Conservation (phyloP, 2,113 vertebrate genomes). For the Stomatorhinus ivindoensis region DNA sequence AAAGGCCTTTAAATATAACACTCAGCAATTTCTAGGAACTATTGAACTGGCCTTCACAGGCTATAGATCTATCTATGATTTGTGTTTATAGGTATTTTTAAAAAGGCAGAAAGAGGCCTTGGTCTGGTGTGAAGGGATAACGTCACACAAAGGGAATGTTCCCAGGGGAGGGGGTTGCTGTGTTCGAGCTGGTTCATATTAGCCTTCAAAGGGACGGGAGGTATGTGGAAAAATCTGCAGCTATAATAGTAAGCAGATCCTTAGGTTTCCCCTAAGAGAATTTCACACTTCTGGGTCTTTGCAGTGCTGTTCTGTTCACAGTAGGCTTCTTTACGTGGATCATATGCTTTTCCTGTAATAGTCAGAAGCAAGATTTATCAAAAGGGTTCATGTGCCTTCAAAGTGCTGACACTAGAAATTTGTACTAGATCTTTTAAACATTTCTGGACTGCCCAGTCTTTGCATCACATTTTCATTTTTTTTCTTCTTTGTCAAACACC, state of each 20-base stretch:
- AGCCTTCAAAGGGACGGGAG: constrained; percentile 25
- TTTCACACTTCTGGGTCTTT: not conserved
- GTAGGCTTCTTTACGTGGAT: not conserved
- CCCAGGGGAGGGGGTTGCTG: constrained; percentile 20
- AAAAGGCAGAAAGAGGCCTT: constrained; percentile 8
- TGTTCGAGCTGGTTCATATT: constrained; percentile 50
- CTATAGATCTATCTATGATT: not conserved
- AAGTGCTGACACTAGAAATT: not conserved
- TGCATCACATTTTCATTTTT: not conserved
- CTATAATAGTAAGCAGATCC: constrained; percentile 4
- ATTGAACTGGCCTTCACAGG: not conserved
- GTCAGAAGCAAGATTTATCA: not conserved
- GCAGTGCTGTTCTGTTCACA: not conserved
- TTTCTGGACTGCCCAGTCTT: not conserved
- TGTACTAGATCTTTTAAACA: not conserved
- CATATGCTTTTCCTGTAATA: not conserved
- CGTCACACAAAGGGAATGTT: constrained; percentile 48
- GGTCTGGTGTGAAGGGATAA: constrained; percentile 35
- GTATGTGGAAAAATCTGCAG: constrained; percentile 16
- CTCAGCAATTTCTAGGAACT: not conserved
- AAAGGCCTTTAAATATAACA: not conserved
- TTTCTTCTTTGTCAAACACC: not conserved
- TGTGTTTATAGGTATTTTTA: constrained; percentile 17
- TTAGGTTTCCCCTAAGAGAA: not conserved
- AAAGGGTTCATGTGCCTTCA: not conserved